Conservation (phyloP, 2,113 vertebrate species). For the Petromus typicus region DNA sequence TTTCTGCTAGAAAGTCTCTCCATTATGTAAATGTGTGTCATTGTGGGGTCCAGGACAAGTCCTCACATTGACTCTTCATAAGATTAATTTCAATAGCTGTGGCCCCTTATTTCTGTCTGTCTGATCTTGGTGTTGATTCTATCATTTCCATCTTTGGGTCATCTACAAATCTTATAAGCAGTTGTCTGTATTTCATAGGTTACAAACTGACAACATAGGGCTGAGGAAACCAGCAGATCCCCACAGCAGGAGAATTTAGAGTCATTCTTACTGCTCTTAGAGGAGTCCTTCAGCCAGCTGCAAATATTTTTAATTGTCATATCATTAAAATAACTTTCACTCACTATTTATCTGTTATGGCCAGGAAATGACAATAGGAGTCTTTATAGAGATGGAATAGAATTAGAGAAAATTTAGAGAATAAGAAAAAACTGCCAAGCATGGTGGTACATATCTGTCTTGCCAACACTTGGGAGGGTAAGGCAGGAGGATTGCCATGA, state of each 20-base stretch:
- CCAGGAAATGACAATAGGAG: not conserved
- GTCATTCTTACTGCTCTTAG: not conserved
- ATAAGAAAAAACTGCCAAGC: not conserved
- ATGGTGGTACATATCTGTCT: no score
- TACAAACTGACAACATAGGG: not conserved
- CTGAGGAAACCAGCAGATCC: not conserved
- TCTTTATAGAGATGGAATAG: not conserved
- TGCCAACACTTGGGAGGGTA: no score
- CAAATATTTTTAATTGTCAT: not conserved
- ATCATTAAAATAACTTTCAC: not conserved
- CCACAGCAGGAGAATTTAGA: not conserved
- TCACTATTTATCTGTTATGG: not conserved
- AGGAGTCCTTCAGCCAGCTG: not conserved
- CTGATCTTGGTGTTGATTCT: not conserved
- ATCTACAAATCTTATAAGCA: not conserved
- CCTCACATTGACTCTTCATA: not conserved
- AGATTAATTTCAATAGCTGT: conserved; percentile 19
- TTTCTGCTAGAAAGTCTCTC: not conserved
- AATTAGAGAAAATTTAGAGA: conserved; percentile 25
- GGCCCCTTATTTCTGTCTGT: not conserved
- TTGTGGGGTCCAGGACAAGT: not conserved
- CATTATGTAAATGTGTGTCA: not conserved
- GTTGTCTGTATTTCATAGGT: not conserved
- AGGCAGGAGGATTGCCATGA: no score
- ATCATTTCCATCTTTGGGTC: not conserved